Base-by-base conservation (phyloP, 2,797 vertebrate species). In the Microcaecilia unicolor region DNA sequence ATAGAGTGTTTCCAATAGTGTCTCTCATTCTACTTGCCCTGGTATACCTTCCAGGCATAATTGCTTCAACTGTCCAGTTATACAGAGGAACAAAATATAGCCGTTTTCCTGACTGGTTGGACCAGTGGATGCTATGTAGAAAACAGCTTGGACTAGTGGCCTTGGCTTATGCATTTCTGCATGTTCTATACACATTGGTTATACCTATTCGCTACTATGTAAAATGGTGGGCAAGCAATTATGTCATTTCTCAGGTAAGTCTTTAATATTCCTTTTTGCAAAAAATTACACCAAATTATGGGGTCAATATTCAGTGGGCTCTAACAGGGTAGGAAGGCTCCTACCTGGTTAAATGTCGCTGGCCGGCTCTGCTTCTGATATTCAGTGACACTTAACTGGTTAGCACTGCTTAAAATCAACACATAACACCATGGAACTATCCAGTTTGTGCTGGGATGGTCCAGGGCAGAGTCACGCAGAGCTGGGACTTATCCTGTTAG, bases 51-150 rank as follows among this genome's bases (percentile, higher is more conserved):
- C 92, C 96, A 16, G 92, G 96, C 3, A 37, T 92, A 19, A 61
- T 95, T 13, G 93, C 95, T 9, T 89, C 86, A 26, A 68, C 91
- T 48, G 56, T 98, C 41, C 96, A 99, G 67, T 80, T 99, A 25
- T 85, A 89, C 58, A 86, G 84, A 68, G 93, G 93, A 7, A 98
- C 95, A 16, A 99, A 98, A 61, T 98, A 94, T 58, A 74, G 53
- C 8, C 87, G 84, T 37, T 99, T 99, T 47, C 91, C 95, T 20
- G 41, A 81, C 55, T 97, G 95, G 93, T 61, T 99, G 48, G 92
- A 98, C 65, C 84, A 70, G 18, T 99, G 96, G 96, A 93, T 99
- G 93, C 75, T 94, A 20, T 93, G 92, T 48, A 88, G 96, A 61
- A 99, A 99, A 61, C 96, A 98, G 31, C 72, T 99, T 25, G 96